Conservation (phyloP, 2,888 invertebrate species). For the Andricus quercusramuli region DNA sequence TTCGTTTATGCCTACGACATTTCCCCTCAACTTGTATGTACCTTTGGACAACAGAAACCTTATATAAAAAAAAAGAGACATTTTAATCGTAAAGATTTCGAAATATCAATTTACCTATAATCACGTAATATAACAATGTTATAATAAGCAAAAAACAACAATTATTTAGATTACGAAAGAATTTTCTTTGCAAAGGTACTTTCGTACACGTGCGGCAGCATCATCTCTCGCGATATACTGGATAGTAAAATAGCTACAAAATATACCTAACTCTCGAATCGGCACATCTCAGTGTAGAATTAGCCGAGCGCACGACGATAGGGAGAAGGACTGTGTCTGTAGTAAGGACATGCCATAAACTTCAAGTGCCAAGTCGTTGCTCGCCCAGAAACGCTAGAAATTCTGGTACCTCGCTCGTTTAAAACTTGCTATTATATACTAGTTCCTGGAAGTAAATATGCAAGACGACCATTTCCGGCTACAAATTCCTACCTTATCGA, state of each 20-base stretch:
- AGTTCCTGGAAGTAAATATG: conserved; percentile 44
- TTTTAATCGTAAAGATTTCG: conserved; percentile 64
- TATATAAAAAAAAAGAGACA: conserved; percentile 50
- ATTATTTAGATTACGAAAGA: conserved; percentile 54
- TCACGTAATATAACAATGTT: conserved; percentile 60
- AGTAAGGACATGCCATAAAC: conserved; percentile 47
- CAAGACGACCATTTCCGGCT: no score
- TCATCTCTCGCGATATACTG: conserved; percentile 40
- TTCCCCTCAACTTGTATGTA: conserved; percentile 30
- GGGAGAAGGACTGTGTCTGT: conserved; percentile 45
- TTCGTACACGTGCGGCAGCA: background rate
- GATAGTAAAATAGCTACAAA: conserved; percentile 54
- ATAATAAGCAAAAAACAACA: conserved; percentile 59
- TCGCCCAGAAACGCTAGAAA: conserved; percentile 22
- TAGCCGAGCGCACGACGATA: conserved; percentile 43
- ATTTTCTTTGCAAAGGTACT: conserved; percentile 54
- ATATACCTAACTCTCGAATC: conserved; percentile 51
- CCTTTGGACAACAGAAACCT: conserved; percentile 53
- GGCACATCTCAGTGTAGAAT: conserved; percentile 3
- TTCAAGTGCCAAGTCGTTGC: conserved; percentile 48
- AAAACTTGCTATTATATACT: conserved; percentile 55
- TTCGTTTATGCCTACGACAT: conserved; percentile 15
- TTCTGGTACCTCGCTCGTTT: conserved; percentile 8
- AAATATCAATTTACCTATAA: conserved; percentile 65
- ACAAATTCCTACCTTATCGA: no score